These are phyloP conservation scores for Psittacara wagleri DNA, from an alignment of 2,113 vertebrate species.

Conservation along the genomic window DNA sequence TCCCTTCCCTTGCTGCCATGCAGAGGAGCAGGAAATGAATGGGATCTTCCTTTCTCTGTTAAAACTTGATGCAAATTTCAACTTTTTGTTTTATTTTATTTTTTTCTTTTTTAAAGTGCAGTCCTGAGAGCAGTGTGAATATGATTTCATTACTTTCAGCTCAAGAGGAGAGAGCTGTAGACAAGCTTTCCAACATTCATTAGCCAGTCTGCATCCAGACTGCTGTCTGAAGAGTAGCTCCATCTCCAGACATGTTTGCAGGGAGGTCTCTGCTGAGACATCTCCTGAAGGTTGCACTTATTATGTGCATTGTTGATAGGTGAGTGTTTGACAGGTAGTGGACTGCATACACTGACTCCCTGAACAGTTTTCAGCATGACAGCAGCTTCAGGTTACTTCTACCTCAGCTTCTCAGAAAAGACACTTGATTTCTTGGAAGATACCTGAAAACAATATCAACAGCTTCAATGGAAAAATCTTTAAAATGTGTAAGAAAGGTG, in stretches of 20 bases:
- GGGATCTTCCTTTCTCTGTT: not conserved
- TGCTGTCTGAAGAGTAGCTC: not conserved
- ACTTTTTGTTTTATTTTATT: not conserved
- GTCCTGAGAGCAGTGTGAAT: not conserved
- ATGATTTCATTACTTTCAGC: not conserved
- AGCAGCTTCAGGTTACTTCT: not conserved
- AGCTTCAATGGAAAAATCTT: not conserved
- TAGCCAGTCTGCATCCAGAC: not conserved
- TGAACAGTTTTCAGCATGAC: not conserved
- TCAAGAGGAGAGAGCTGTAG: not conserved
- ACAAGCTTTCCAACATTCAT: not conserved
- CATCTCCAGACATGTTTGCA: not conserved
- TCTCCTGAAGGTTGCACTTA: not conserved
- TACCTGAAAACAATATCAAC: not conserved
- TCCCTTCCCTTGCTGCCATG: not conserved
- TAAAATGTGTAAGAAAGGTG: rapidly evolving
- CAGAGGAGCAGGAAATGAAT: not conserved
- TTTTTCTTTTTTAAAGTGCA: not conserved
- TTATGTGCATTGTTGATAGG: not conserved
- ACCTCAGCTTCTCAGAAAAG: not conserved
- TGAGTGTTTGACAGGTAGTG: not conserved
- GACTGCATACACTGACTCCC: not conserved
- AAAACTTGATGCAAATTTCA: not conserved
- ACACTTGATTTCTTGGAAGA: not conserved
- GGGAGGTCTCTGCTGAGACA: not conserved